Base-by-base conservation (phyloP, 1,140 invertebrate genomes). In the Drosophila malerkotliana region DNA sequence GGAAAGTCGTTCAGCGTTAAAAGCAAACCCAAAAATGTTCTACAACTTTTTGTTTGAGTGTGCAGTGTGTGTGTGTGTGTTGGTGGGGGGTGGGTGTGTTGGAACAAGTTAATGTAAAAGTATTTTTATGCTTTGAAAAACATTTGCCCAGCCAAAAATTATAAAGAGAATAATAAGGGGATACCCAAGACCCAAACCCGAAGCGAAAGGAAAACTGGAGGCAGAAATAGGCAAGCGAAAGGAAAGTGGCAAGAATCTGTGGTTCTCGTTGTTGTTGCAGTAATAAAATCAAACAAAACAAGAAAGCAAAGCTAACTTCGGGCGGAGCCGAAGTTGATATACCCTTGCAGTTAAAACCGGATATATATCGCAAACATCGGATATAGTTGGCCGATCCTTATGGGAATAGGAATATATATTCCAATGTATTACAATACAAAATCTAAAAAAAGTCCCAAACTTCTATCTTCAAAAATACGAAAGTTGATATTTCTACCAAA, bases 81-180 rank as follows among this genome's bases (percentile, higher is more conserved):
- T 57, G n/a, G 32, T 10, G 32, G 10, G 39, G 10, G 10, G 39
- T 5, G 39, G 57, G 62, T 57, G 51, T 82, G 79, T 79, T 79
- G 79, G 61, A 87, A 77, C 84, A 88, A 88, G 83, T 88, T 88
- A 88, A 88, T 88, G 84, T 88, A 88, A 83, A 88, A 88, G 84
- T 88, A 88, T 88, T 88, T 88, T 88, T 88, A 88, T 88, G 83
- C 84, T 88, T 87, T 88, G 67, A 79, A 88, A 87, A 87, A 87
- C 83, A 87, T 87, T 87, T 83, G 79, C 66, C 75, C 67, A 77
- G 78, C 75, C 67, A 77, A 87, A 89, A 87, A 88, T 87, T 87
- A 73, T 77, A 83, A 87, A 82, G 79, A 88, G 88, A 87, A 87
- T 79, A 88, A 87, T 83, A 79, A 77, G 76, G 53, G 74, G 66